These are phyloP conservation scores for Loxodonta africana DNA, from an alignment of 2,113 vertebrate species.

Conservation along the genomic window DNA sequence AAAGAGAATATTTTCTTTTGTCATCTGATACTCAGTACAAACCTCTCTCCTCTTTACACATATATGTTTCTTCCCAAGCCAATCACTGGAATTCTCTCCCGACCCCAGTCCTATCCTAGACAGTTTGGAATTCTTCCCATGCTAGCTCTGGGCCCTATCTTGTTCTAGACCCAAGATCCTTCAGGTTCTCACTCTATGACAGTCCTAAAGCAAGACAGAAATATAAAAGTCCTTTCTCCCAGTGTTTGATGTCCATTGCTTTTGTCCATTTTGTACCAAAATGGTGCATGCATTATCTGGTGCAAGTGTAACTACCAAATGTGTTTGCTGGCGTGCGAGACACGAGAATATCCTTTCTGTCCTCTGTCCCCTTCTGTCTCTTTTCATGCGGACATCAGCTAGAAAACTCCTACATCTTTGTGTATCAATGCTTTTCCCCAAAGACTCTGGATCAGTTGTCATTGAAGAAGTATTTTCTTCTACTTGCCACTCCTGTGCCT, in stretches of 20 bases:
- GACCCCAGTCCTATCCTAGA: accelerated
- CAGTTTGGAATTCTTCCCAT: neutral
- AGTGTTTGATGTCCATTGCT: accelerated
- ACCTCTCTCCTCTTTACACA: neutral
- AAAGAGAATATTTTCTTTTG: neutral
- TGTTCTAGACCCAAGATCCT: neutral
- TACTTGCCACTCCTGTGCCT: neutral
- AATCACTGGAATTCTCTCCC: neutral
- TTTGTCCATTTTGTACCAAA: neutral
- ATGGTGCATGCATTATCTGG: neutral
- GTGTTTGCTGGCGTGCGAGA: neutral
- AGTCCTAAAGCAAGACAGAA: neutral
- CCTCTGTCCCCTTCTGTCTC: neutral
- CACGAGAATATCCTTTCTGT: neutral
- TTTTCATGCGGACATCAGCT: neutral
- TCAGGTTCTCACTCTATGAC: neutral
- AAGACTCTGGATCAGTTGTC: neutral
- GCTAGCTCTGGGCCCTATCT: neutral
- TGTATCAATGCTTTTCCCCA: neutral
- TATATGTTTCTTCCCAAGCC: neutral
- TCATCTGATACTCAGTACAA: neutral
- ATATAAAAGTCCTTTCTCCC: neutral
- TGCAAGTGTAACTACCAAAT: neutral
- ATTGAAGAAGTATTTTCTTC: neutral
- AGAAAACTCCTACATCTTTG: neutral